phyloP scores from a whole-genome alignment of 2,888 invertebrate genomes.

The Autographa gamma region DNA sequence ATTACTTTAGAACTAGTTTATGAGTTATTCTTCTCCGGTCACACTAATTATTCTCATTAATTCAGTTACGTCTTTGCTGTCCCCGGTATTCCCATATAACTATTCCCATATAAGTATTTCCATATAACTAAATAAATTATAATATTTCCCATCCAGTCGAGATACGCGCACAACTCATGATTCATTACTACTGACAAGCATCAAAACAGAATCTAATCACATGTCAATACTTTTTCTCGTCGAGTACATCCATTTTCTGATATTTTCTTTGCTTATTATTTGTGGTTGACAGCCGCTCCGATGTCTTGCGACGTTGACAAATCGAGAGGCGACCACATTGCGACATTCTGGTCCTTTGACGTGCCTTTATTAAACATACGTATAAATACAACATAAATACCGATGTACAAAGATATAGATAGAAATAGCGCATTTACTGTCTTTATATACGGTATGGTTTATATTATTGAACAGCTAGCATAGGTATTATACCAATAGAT shows the following conservation, averaged over 20 bases:
- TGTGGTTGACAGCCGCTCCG: constrained; percentile 74
- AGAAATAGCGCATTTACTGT: constrained; percentile 14
- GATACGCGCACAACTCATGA: constrained; percentile 13
- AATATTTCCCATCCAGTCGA: constrained; percentile 1
- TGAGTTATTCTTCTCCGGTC: constrained; percentile 28
- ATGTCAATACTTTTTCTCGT: constrained; percentile 43
- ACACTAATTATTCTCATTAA: constrained; percentile 35
- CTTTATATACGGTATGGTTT: constrained; percentile 13
- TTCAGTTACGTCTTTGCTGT: constrained; percentile 35
- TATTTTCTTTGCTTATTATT: constrained; percentile 61
- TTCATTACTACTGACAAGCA: constrained; percentile 27
- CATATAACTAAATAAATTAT: constrained; percentile 22
- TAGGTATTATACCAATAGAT: neutral
- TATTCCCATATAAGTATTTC: constrained; percentile 11
- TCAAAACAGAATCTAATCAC: constrained; percentile 40
- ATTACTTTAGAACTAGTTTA: constrained; percentile 51
- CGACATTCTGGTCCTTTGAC: constrained; percentile 71
- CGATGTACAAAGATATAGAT: constrained; percentile 18
- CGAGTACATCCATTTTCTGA: constrained; percentile 53
- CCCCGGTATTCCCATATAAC: constrained; percentile 44
- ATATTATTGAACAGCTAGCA: neutral
- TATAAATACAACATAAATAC: constrained; percentile 34
- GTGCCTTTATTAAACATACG: constrained; percentile 57
- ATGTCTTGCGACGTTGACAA: constrained; percentile 82
- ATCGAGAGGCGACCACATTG: constrained; percentile 75